These are phyloP conservation scores for Cosmopolites sordidus DNA, from an alignment of 2,888 invertebrate genomes.

Conservation along the genomic window DNA sequence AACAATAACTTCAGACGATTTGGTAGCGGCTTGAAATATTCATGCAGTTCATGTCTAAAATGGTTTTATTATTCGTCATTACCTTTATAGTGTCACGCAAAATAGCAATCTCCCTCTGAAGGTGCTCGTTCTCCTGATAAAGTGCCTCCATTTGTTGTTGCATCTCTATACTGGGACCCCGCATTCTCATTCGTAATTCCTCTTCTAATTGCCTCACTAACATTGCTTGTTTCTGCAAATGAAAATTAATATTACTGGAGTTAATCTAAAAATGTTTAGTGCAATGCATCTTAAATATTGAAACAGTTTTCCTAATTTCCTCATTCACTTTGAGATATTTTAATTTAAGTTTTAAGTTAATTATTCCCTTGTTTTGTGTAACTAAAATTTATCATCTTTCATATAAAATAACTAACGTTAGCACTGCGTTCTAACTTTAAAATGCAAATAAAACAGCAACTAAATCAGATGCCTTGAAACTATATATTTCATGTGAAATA, in stretches of 20 bases:
- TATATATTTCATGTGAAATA: too few species aligned
- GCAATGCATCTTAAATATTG: not conserved
- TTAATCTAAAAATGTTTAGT: not conserved
- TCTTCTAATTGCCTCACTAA: slow-evolving; percentile 90
- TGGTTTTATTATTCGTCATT: slow-evolving; percentile 11
- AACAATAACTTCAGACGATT: too few species aligned
- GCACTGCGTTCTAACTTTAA: too few species aligned
- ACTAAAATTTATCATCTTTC: too few species aligned
- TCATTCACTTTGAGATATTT: too few species aligned
- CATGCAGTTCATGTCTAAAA: too few species aligned
- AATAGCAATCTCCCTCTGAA: slow-evolving; percentile 88
- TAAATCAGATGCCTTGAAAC: too few species aligned
- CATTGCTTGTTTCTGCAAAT: slow-evolving; percentile 89
- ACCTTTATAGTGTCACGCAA: slow-evolving; percentile 92
- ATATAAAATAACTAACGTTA: too few species aligned
- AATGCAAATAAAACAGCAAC: too few species aligned
- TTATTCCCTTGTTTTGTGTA: too few species aligned
- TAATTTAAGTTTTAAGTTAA: too few species aligned
- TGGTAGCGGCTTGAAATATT: too few species aligned
- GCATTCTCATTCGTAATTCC: slow-evolving; percentile 81
- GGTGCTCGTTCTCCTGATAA: slow-evolving; percentile 90
- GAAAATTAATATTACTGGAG: not conserved
- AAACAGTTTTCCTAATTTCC: not conserved
- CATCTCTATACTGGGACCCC: slow-evolving; percentile 85
- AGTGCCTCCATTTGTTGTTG: slow-evolving; percentile 90